Percentiles rank a stretch among this genome's conserved stretches.
phyloP scores from a whole-genome alignment of 2,888 invertebrate species.

The Leptinotarsa juncta region DNA sequence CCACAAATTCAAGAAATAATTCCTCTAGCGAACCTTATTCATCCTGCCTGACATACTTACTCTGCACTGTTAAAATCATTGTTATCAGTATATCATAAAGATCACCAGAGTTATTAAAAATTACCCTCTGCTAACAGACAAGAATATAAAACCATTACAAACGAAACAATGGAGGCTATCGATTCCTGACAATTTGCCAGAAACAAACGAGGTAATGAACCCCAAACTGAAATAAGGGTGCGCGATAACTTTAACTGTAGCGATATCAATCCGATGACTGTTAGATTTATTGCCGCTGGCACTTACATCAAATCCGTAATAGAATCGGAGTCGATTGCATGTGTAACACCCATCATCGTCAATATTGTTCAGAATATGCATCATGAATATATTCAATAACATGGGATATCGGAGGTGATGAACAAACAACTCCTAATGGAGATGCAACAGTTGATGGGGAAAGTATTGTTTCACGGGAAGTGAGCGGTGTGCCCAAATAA shows the following conservation, averaged over 20 bases:
- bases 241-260: conserved; percentile 2
- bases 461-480: not conserved
- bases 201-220: conserved; percentile 15
- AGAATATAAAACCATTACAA: not conserved
- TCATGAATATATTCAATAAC: conserved; percentile 17
- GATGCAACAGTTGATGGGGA: conserved; percentile 8
- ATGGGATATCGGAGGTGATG: not conserved
- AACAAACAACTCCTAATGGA: conserved; percentile 1
- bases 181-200: conserved; percentile 16
- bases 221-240: conserved; percentile 2
- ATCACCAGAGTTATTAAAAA: too few relatives aligned
- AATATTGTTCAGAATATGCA: conserved; percentile 1
- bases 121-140: not conserved
- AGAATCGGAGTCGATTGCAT: conserved; percentile 6
- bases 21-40: too few relatives aligned
- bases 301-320: conserved; percentile 11
- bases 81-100: not conserved
- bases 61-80: not conserved
- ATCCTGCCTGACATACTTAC: too few relatives aligned
- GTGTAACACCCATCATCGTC: conserved; percentile 16
- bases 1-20: too few relatives aligned
- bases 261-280: conserved; percentile 17
- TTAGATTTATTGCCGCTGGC: conserved; percentile 12
- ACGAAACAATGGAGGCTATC: not conserved
- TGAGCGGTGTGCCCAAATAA: not conserved